Evolutionary conservation across 2,113 vertebrate genomes (phyloP).

Genomic region (Bambusicola thoracicus): DNA sequence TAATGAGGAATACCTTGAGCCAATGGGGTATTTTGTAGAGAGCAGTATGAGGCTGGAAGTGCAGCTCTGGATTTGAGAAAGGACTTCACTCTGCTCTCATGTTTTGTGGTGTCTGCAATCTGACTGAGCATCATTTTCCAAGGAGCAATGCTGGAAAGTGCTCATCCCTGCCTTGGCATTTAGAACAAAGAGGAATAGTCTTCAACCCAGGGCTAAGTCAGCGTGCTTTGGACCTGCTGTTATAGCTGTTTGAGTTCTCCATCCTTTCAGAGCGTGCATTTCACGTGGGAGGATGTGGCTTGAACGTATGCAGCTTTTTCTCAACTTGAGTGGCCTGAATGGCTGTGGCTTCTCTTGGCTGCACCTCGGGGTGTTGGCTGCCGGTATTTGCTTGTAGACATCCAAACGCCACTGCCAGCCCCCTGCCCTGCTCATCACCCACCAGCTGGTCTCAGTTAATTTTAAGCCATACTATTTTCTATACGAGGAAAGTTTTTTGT

Average conservation of each 20-base stretch:
- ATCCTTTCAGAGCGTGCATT: not conserved
- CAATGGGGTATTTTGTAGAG: not conserved
- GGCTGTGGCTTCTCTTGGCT: slow-evolving; percentile 14
- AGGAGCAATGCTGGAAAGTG: not conserved
- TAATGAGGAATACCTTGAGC: not conserved
- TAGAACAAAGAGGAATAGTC: slow-evolving; percentile 51
- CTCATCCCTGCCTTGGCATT: not conserved
- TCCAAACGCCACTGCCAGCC: not conserved
- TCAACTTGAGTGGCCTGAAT: slow-evolving; percentile 1
- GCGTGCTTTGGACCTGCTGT: not conserved
- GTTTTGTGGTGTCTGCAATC: not conserved
- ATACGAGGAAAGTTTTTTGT: not conserved
- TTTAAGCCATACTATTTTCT: slow-evolving; percentile 64
- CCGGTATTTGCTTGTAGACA: not conserved
- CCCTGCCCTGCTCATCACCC: not conserved
- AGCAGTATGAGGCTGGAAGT: not conserved
- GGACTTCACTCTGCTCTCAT: not conserved
- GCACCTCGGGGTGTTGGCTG: not conserved
- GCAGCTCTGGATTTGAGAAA: not conserved
- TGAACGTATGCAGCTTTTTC: not conserved
- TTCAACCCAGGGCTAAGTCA: not conserved
- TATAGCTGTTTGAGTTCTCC: not conserved
- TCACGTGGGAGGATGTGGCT: not conserved
- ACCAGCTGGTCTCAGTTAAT: slow-evolving; percentile 26
- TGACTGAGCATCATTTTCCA: not conserved